Percentiles rank a stretch among this genome's conserved stretches.
phyloP scores from a whole-genome alignment of 2,113 vertebrate genomes.

The Marcusenius ussheri region DNA sequence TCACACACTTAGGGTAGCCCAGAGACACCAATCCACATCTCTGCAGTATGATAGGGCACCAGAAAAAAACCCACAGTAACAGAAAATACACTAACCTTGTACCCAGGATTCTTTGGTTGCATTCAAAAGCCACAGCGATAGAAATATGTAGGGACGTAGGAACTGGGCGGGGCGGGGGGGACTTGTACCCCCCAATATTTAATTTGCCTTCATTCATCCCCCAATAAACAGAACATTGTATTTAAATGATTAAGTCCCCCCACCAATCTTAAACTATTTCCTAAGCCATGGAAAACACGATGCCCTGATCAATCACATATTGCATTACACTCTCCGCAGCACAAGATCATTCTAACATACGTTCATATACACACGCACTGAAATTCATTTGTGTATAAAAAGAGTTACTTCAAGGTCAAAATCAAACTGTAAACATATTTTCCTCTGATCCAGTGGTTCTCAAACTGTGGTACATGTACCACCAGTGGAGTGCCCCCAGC shows the following conservation, averaged over 20 bases:
- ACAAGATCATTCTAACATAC: not conserved
- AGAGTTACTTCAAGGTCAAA: not conserved
- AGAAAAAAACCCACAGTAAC: not conserved
- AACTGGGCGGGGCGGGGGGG: not conserved
- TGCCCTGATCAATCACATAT: not conserved
- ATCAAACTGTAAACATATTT: not conserved
- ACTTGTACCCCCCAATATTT: not conserved
- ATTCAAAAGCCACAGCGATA: not conserved
- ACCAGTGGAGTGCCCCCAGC: not conserved
- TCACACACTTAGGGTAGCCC: not conserved
- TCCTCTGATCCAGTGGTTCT: not conserved
- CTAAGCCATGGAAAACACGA: not conserved
- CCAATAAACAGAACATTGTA: not conserved
- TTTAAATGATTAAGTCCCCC: not conserved
- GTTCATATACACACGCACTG: not conserved
- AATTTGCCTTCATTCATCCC: not conserved
- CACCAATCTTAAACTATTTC: not conserved
- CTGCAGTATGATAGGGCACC: not conserved
- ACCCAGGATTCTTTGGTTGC: not conserved
- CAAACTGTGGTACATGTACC: not conserved
- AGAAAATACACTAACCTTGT: not conserved
- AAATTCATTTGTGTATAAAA: not conserved
- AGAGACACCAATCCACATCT: not conserved
- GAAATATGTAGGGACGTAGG: not conserved
- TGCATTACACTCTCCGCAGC: not conserved